Conservation (phyloP, 1,140 invertebrate genomes). For the Holcopasites calliopsidis region DNA sequence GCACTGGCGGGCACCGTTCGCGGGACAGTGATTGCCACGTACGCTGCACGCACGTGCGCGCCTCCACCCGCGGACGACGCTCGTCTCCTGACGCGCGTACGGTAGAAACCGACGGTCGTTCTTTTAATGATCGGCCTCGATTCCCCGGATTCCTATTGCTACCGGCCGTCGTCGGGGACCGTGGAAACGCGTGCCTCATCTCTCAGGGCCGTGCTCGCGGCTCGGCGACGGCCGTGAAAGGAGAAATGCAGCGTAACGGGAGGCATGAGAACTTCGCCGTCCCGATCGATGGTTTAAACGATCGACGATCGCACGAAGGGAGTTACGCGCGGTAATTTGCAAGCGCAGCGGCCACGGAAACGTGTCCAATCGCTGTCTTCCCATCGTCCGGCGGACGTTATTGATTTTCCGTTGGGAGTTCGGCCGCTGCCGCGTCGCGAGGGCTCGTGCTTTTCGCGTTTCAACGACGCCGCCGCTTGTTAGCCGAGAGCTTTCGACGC, state of each 20-base stretch:
- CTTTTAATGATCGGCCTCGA: slow-evolving; percentile 18
- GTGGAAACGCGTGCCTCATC: not conserved
- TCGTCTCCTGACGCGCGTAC: slow-evolving; percentile 15
- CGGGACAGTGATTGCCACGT: not conserved
- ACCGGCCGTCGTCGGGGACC: not conserved
- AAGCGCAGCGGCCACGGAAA: slow-evolving; percentile 11
- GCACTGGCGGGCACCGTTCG: slow-evolving; percentile 4
- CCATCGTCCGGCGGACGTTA: slow-evolving; percentile 6
- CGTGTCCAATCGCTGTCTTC: slow-evolving; percentile 27
- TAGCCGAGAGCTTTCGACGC: not conserved
- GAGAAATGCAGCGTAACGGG: too few relatives aligned
- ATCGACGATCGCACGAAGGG: too few relatives aligned
- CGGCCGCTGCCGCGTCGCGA: not conserved
- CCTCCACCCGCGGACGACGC: not conserved
- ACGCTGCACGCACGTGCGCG: not conserved
- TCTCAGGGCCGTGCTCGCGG: not conserved
- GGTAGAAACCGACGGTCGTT: slow-evolving; percentile 9
- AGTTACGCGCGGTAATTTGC: slow-evolving; percentile 59
- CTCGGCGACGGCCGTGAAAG: not conserved
- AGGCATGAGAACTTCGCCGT: not conserved
- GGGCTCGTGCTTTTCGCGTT: not conserved
- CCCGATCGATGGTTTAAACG: not conserved
- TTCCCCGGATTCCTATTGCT: slow-evolving; percentile 17
- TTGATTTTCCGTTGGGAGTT: slow-evolving; percentile 19
- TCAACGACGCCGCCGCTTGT: not conserved